A percentile compares a stretch with the other conserved stretches of the same genome.
These are phyloP conservation scores for Phania funesta DNA, from an alignment of 2,888 invertebrate species.

Conservation along the genomic window DNA sequence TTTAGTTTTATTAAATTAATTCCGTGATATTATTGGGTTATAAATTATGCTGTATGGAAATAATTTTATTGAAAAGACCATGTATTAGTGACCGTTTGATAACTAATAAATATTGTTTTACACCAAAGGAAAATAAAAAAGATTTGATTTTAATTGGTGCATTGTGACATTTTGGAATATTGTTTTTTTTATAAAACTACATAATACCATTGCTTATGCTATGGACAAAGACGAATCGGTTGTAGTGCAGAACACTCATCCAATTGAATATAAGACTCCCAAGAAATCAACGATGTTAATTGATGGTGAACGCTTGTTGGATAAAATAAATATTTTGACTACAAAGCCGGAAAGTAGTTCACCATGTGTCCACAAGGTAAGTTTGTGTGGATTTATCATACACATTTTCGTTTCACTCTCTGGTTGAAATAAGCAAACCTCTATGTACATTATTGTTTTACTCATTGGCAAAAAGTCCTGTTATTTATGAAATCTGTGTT, in stretches of 20 bases:
- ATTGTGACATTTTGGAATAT: conserved; percentile 23
- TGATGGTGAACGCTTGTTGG: conserved; percentile 76
- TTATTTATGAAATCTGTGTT: too few relatives aligned
- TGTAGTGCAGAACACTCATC: conserved; percentile 48
- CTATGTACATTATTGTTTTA: too few relatives aligned
- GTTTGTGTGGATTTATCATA: not conserved
- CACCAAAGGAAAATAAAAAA: not conserved
- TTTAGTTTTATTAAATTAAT: too few relatives aligned
- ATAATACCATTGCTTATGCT: conserved; percentile 5
- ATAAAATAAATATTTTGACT: conserved; percentile 80
- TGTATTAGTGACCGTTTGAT: not conserved
- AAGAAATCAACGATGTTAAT: conserved; percentile 73
- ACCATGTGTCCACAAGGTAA: conserved; percentile 77
- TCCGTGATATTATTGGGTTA: not conserved
- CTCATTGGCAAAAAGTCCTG: too few relatives aligned
- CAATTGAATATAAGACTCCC: conserved; percentile 75
- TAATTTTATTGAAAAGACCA: not conserved
- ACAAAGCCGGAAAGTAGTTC: conserved; percentile 77
- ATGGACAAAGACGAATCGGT: conserved; percentile 57
- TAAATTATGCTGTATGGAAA: not conserved
- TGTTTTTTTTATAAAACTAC: conserved; percentile 6
- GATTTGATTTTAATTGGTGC: conserved; percentile 20
- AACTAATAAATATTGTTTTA: not conserved
- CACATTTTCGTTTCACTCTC: too few relatives aligned
- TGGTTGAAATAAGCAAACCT: too few relatives aligned